Evolutionary conservation across 2,888 invertebrate species (phyloP), one percentile per base, ranked within the genome.

Genomic region (Euclidia mi): DNA sequence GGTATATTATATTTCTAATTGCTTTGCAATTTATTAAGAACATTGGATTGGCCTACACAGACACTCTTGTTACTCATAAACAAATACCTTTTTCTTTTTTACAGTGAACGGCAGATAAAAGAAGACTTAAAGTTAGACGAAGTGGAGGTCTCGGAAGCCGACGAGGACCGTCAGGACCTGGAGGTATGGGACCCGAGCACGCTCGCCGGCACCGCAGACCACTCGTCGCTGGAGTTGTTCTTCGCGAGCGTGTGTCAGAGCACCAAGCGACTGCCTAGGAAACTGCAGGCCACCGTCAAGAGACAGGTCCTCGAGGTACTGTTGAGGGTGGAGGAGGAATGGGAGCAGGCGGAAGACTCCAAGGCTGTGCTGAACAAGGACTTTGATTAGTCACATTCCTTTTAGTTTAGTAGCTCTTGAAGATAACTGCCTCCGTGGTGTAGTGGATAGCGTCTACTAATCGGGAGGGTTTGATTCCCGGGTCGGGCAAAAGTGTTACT

Each of bases 231-330:
- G 18, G 94, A 94, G 31, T 75, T 94, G 70, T 94, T 93, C 84
- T 94, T 94, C 64, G 93, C 94, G 10, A 92, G 92, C 71, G 90
- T 94, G 45, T 94, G 94, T 70, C 91, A 91, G 67, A 91, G 92
- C 75, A 82, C 89, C 29, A 87, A 85, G 67, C 78, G 92, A 1
- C 78, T 94, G 25, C 90, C 93, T 2, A 68, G 77, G 31, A 81
- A 74, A 32, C 71, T 78, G 47, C 92, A 91, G 74, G 81, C 82
- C 57, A 70, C 72, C 20, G 70, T 94, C 14, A 93, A 94, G 69
- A 78, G 86, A 25, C 88, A 87, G 37, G 89, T 92, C 0, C 78
- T 94, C 38, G 92, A 94, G 17, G 81, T 78, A 0, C 81, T 94
- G n/a, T 77, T 93, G 46, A 74, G 83, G 50, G 81, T 84, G 0